Percentiles rank a stretch among this genome's conserved stretches.
phyloP scores from a whole-genome alignment of 1,140 invertebrate species.

The Vollenhovia emeryi region DNA sequence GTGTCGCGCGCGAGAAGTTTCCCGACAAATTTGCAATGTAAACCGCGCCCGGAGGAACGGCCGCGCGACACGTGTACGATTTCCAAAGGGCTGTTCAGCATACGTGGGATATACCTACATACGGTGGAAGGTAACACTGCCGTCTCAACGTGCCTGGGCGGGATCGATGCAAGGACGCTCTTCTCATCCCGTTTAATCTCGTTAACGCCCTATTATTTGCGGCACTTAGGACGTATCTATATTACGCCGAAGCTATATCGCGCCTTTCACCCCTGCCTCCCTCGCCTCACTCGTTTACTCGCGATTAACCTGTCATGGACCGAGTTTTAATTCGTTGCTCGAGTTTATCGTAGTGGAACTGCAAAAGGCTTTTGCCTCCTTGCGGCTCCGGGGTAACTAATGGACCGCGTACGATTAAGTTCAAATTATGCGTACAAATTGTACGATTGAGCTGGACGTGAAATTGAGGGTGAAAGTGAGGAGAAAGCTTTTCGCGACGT shows the following conservation, averaged over 20 bases:
- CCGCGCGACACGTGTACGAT: slow-evolving; percentile 75
- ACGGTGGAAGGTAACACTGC: not conserved
- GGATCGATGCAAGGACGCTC: slow-evolving; percentile 43
- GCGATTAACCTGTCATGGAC: slow-evolving; percentile 17
- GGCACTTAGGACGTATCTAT: slow-evolving; percentile 2
- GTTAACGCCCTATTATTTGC: slow-evolving; percentile 46
- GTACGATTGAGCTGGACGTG: not conserved
- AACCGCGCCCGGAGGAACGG: slow-evolving; percentile 73
- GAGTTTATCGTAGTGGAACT: not conserved
- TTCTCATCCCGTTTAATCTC: slow-evolving; percentile 47
- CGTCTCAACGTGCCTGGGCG: not conserved
- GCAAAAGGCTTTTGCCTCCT: not conserved
- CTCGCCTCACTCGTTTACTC: not conserved
- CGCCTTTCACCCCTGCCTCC: no score
- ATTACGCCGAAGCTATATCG: slow-evolving; percentile 15
- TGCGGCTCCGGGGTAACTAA: not conserved
- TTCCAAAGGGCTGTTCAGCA: slow-evolving; percentile 55
- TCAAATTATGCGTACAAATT: slow-evolving; percentile 4
- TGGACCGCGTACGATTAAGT: not conserved
- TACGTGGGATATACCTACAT: not conserved
- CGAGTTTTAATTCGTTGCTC: slow-evolving; percentile 41
- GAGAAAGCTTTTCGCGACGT: not conserved
- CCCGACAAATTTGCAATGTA: slow-evolving; percentile 83
- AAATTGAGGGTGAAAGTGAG: not conserved
- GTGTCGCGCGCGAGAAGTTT: slow-evolving; percentile 75